phyloP scores from a whole-genome alignment of 2,888 invertebrate genomes.

The Eucera pruinosa region DNA sequence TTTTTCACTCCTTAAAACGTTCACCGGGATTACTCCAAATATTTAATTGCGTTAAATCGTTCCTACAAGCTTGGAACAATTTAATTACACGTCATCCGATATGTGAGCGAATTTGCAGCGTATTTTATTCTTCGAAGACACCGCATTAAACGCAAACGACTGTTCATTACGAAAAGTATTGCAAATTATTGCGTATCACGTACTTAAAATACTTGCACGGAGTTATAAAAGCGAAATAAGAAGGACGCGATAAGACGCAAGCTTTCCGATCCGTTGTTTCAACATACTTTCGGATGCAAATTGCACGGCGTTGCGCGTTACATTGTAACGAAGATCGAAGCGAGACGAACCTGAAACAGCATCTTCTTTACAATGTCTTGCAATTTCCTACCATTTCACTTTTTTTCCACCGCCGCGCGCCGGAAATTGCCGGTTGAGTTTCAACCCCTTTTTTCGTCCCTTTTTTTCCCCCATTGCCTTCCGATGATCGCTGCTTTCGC shows the following conservation, averaged over 20 bases:
- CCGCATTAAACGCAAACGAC: constrained; percentile 1
- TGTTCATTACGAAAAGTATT: background rate
- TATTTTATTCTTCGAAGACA: constrained; percentile 7
- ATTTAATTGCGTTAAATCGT: background rate
- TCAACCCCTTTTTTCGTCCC: background rate
- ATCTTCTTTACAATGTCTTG: constrained; percentile 35
- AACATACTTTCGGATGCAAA: constrained; percentile 51
- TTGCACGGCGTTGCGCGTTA: constrained; percentile 51
- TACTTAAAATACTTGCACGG: background rate
- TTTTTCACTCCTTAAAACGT: too few relatives aligned
- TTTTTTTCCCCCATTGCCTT: constrained; percentile 24
- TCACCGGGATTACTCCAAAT: too few relatives aligned
- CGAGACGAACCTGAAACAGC: constrained; percentile 32
- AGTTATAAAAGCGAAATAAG: background rate
- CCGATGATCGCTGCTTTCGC: constrained; percentile 25
- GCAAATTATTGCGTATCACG: background rate
- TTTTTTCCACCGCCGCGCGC: constrained; percentile 13
- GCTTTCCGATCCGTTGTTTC: background rate
- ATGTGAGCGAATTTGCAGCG: background rate
- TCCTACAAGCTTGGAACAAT: background rate
- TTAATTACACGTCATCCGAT: background rate
- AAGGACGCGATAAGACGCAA: background rate
- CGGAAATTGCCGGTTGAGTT: constrained; percentile 51
- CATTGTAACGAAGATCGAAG: constrained; percentile 28
- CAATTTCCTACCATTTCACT: constrained; percentile 53